phyloP scores from a whole-genome alignment of 2,113 vertebrate genomes.

The Ictalurus furcatus region DNA sequence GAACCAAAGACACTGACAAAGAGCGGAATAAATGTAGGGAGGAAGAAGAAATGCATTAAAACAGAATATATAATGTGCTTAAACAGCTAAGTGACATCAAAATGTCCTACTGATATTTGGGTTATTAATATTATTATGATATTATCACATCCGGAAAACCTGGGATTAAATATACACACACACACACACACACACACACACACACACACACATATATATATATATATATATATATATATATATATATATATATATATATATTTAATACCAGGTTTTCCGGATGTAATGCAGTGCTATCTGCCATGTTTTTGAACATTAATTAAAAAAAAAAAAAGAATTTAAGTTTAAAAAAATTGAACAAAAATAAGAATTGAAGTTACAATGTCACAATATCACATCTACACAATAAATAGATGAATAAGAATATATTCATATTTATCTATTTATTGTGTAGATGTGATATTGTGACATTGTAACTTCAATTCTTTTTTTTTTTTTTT shows the following conservation, averaged over 20 bases:
- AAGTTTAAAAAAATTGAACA: no score
- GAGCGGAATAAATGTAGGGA: not conserved
- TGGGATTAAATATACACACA: not conserved
- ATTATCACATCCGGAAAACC: not conserved
- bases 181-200: no score
- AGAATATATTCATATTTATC: not conserved
- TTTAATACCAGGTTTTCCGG: no score
- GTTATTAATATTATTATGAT: not conserved
- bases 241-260: no score
- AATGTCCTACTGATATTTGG: not conserved
- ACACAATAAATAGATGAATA: no score
- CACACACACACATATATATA: not conserved
- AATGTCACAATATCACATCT: no score
- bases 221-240: not conserved
- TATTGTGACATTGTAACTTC: not conserved
- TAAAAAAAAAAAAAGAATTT: no score
- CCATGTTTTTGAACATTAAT: no score
- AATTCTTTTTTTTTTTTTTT: no score
- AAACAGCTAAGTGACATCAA: not conserved
- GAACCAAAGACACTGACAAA: not conserved
- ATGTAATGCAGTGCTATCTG: no score
- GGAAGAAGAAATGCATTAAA: not conserved
- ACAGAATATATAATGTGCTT: not conserved
- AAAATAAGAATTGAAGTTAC: no score
- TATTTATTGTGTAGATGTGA: not conserved